Evolutionary conservation across 2,797 vertebrate genomes (phyloP).

Genomic region (Cottoperca gobio): DNA sequence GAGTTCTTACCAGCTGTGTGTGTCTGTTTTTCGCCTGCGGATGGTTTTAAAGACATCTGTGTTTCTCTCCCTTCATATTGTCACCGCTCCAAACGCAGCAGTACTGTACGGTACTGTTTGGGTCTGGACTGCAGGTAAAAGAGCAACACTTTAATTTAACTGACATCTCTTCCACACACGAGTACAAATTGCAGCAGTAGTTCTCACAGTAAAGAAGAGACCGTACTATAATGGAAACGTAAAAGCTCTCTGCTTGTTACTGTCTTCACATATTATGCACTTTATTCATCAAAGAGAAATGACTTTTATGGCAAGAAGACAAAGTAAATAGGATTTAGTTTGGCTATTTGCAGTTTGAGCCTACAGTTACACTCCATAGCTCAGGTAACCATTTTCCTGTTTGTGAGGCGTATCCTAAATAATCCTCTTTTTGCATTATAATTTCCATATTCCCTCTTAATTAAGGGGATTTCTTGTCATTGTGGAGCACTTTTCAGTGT

Average conservation of each 20-base stretch:
- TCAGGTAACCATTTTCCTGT: background rate
- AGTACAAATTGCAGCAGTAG: background rate
- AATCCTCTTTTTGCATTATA: background rate
- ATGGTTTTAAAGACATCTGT: background rate
- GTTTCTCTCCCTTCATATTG: background rate
- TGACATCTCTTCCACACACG: background rate
- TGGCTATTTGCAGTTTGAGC: conserved; percentile 10
- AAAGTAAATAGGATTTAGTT: background rate
- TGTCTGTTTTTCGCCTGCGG: background rate
- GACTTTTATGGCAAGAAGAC: background rate
- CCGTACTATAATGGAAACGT: background rate
- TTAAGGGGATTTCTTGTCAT: background rate
- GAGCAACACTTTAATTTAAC: background rate
- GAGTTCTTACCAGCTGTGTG: background rate
- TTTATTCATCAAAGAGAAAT: conserved; percentile 11
- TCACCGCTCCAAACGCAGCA: background rate
- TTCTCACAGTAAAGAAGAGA: background rate
- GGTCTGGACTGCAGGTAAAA: background rate
- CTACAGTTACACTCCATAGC: conserved; percentile 5
- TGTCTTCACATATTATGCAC: background rate
- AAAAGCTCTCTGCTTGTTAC: conserved; percentile 1
- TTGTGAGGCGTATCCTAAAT: background rate
- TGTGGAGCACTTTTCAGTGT: conserved; percentile 2
- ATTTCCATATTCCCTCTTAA: conserved; percentile 1
- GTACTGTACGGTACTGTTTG: background rate